Conservation (phyloP, 2,888 invertebrate species). For the Lysandra coridon region DNA sequence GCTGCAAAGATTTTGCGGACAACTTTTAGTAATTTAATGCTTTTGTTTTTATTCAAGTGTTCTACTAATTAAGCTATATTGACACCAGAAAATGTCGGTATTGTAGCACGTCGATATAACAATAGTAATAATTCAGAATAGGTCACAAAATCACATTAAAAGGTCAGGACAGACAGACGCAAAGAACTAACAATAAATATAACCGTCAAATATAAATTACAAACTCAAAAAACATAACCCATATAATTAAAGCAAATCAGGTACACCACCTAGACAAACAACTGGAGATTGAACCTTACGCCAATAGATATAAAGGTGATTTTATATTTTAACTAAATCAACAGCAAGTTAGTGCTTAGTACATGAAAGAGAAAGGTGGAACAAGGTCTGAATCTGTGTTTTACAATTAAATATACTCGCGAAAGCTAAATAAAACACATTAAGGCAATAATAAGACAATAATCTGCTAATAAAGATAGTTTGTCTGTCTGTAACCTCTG, state of each 20-base stretch:
- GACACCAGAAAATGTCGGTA: neutral
- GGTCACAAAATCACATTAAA: conserved; percentile 12
- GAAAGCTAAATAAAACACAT: conserved; percentile 31
- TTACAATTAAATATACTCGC: conserved; percentile 34
- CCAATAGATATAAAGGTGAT: neutral
- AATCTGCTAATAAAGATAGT: conserved; percentile 22
- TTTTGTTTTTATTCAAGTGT: neutral
- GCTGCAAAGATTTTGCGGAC: no score
- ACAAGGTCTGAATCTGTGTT: conserved; percentile 34
- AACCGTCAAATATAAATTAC: conserved; percentile 24
- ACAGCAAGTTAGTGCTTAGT: conserved; percentile 23
- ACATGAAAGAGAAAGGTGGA: conserved; percentile 34
- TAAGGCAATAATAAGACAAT: conserved; percentile 25
- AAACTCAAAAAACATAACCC: conserved; percentile 25
- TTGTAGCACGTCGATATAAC: neutral
- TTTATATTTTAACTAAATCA: neutral
- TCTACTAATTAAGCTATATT: neutral
- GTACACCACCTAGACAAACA: neutral
- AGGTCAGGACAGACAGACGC: conserved; percentile 7
- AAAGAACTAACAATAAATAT: conserved; percentile 12
- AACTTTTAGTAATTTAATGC: neutral
- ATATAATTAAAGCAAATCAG: conserved; percentile 14
- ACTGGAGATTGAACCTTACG: neutral
- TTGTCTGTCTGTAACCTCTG: conserved; percentile 1
- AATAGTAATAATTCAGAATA: conserved; percentile 4